A percentile compares a stretch with the other conserved stretches of the same genome.
Conservation (phyloP, 2,113 vertebrate species). For the Neoarius graeffei region DNA sequence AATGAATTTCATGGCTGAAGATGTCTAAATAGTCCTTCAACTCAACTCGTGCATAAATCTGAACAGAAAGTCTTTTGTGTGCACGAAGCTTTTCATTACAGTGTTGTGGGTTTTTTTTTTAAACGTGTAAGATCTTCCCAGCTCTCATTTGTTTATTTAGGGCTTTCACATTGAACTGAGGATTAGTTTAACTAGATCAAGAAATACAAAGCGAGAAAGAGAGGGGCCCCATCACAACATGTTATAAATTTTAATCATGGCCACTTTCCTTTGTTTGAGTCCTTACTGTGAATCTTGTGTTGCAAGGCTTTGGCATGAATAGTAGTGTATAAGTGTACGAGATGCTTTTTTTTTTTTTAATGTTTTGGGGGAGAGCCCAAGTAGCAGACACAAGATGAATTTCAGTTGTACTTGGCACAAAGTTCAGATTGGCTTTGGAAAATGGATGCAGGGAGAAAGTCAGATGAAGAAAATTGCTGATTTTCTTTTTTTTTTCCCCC, state of each 20-base stretch:
- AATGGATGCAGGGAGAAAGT: slow-evolving; percentile 21
- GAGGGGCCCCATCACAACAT: neutral
- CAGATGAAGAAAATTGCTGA: slow-evolving; percentile 5
- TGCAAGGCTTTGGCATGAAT: slow-evolving; percentile 60
- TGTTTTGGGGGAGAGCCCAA: slow-evolving; percentile 49
- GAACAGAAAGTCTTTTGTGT: neutral
- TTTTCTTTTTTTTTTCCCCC: neutral
- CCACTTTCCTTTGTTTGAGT: slow-evolving; percentile 35
- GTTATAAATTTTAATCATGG: neutral
- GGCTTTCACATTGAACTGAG: neutral
- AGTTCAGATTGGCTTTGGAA: slow-evolving; percentile 39
- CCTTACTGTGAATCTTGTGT: slow-evolving; percentile 49
- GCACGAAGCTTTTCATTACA: slow-evolving; percentile 28
- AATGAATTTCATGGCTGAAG: neutral
- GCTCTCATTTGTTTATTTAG: neutral
- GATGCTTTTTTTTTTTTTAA: slow-evolving; percentile 54
- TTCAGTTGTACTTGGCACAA: slow-evolving; percentile 45
- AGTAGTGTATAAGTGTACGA: slow-evolving; percentile 47
- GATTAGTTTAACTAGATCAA: slow-evolving; percentile 8
- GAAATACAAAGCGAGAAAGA: slow-evolving; percentile 2
- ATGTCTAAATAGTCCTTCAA: neutral
- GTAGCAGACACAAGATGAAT: slow-evolving; percentile 32
- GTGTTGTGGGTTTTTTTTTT: neutral
- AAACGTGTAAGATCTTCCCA: neutral
- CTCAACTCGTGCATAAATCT: neutral